Percentiles rank a stretch among this genome's conserved stretches.
Evolutionary conservation across 1,140 invertebrate genomes (phyloP).

Genomic region (Drosophila ficusphila): DNA sequence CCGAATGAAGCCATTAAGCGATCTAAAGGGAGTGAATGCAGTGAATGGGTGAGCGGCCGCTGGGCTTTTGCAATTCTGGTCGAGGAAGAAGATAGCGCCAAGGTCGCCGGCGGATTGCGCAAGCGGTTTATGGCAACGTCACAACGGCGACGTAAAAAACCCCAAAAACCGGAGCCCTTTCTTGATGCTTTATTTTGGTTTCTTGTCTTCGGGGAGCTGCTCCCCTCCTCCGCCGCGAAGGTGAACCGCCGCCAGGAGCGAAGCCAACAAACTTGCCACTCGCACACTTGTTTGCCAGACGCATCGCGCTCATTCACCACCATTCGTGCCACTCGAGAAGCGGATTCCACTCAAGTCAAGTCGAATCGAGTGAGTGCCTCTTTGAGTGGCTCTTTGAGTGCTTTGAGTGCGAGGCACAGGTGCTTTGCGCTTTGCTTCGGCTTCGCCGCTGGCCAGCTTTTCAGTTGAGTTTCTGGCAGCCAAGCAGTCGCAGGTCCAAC

Average conservation of each 20-base stretch:
- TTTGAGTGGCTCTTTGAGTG: slow-evolving; percentile 30
- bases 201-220: too few relatives aligned
- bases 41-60: slow-evolving; percentile 45
- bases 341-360: too few relatives aligned
- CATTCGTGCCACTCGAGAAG: slow-evolving; percentile 22
- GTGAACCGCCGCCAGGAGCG: slow-evolving; percentile 68
- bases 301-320: slow-evolving; percentile 51
- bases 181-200: not conserved
- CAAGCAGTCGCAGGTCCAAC: slow-evolving; percentile 45
- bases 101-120: slow-evolving; percentile 64
- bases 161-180: slow-evolving; percentile 56
- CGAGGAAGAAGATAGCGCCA: slow-evolving; percentile 45
- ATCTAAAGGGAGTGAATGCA: slow-evolving; percentile 22
- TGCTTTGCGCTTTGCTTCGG: slow-evolving; percentile 36
- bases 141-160: slow-evolving; percentile 48
- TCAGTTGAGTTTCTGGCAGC: slow-evolving; percentile 57
- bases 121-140: slow-evolving; percentile 51
- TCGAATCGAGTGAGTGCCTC: slow-evolving; percentile 18
- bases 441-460: slow-evolving; percentile 28
- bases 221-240: slow-evolving; percentile 48
- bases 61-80: slow-evolving; percentile 50
- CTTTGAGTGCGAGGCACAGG: slow-evolving; percentile 23
- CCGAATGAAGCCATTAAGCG: slow-evolving; percentile 46
- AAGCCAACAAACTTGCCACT: slow-evolving; percentile 69
- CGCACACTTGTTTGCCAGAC: slow-evolving; percentile 39